A percentile compares a stretch with the other conserved stretches of the same genome.
These are phyloP conservation scores for Idaea dimidiata DNA, from an alignment of 2,888 invertebrate species.

Conservation along the genomic window DNA sequence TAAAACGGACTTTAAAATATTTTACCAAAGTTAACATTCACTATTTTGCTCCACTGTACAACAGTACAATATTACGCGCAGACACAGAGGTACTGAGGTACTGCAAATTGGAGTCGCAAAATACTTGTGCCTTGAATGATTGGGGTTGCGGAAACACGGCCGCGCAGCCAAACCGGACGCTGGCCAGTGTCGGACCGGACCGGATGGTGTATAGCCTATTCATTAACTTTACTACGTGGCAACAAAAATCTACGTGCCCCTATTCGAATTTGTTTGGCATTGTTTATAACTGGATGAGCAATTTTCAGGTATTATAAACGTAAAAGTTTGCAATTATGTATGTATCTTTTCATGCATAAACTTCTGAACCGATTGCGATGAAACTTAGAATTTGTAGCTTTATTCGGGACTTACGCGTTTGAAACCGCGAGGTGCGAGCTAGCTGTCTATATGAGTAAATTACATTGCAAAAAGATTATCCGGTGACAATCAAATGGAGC, in stretches of 20 bases:
- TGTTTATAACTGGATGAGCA: slow-evolving; percentile 16
- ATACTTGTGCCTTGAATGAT: slow-evolving; percentile 58
- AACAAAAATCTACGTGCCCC: slow-evolving; percentile 45
- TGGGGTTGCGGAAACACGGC: slow-evolving; percentile 51
- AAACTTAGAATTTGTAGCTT: too few relatives aligned
- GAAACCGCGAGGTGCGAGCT: too few relatives aligned
- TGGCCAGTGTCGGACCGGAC: slow-evolving; percentile 29
- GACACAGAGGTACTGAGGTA: slow-evolving; percentile 33
- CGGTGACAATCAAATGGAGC: too few relatives aligned
- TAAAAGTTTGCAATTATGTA: too few relatives aligned
- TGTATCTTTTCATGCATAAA: too few relatives aligned
- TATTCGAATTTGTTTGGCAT: slow-evolving; percentile 36
- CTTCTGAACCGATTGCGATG: too few relatives aligned
- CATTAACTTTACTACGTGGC: slow-evolving; percentile 50
- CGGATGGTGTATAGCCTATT: slow-evolving; percentile 34
- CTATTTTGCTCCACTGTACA: too few relatives aligned
- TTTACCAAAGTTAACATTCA: too few relatives aligned
- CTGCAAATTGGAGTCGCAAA: slow-evolving; percentile 51
- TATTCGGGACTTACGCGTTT: too few relatives aligned
- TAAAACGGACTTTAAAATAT: too few relatives aligned
- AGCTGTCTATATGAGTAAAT: too few relatives aligned
- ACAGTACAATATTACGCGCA: neutral
- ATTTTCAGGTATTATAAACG: slow-evolving; percentile 6
- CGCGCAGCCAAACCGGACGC: slow-evolving; percentile 44
- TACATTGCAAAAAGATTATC: too few relatives aligned